Evolutionary conservation across 1,140 invertebrate species (phyloP).

Genomic region (Venustaconcha ellipsiformis): DNA sequence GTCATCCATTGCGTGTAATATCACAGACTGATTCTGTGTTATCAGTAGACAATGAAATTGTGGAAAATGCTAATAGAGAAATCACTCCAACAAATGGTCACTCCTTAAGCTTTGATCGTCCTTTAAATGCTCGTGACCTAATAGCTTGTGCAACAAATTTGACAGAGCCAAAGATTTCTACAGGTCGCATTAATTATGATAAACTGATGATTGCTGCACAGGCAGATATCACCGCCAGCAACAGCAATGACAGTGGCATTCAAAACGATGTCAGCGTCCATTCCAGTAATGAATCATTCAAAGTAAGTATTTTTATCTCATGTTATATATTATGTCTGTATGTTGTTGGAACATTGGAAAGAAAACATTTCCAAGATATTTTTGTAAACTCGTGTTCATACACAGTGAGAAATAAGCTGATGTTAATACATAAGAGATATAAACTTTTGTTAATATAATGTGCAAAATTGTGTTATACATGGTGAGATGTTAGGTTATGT

Average conservation of each 20-base stretch:
- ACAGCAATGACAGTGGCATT: constrained; percentile 64
- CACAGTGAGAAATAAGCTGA: too few relatives aligned
- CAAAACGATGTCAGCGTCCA: constrained; percentile 55
- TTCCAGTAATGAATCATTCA: constrained; percentile 59
- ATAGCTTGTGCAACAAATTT: constrained; percentile 24
- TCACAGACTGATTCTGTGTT: too few relatives aligned
- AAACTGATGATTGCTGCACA: constrained; percentile 21
- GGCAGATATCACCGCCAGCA: constrained; percentile 56
- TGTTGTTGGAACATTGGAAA: too few relatives aligned
- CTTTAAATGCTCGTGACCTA: constrained; percentile 19
- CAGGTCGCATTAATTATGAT: constrained; percentile 11
- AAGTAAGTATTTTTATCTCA: constrained; percentile 42
- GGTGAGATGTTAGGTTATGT: too few relatives aligned
- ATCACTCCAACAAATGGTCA: constrained; percentile 16
- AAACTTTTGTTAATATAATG: too few relatives aligned
- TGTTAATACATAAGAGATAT: too few relatives aligned
- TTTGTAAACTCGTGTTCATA: too few relatives aligned
- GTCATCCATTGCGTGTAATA: too few relatives aligned
- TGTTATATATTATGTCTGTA: neutral
- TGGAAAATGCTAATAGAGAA: constrained; percentile 4
- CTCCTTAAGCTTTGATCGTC: constrained; percentile 15
- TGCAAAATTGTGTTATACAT: too few relatives aligned
- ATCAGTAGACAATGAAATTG: neutral
- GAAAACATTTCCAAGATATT: too few relatives aligned
- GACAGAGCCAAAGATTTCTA: constrained; percentile 16